These are phyloP conservation scores for Dolichallabes microphthalmus DNA, from an alignment of 2,113 vertebrate genomes.

Conservation along the genomic window DNA sequence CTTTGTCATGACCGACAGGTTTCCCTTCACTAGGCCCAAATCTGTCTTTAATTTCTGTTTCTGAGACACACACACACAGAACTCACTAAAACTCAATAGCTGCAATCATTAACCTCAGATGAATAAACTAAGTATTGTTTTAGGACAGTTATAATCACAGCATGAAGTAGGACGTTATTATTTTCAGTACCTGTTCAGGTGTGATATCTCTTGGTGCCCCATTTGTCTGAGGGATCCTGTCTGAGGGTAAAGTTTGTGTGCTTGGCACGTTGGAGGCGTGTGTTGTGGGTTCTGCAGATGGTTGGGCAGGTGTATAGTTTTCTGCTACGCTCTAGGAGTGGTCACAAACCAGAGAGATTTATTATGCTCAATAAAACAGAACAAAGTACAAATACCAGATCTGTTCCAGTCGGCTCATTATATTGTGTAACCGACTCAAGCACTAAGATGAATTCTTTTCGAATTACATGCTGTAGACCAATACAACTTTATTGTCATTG, in stretches of 20 bases:
- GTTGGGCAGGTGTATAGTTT: slow-evolving; percentile 59
- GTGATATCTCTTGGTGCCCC: slow-evolving; percentile 69
- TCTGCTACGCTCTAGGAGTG: slow-evolving; percentile 79
- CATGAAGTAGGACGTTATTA: neutral
- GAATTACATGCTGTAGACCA: too few species aligned
- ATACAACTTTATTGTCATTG: too few species aligned
- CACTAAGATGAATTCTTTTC: neutral
- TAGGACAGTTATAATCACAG: neutral
- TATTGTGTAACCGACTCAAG: neutral
- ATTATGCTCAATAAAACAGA: slow-evolving; percentile 2
- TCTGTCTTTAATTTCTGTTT: slow-evolving; percentile 84
- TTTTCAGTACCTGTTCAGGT: slow-evolving; percentile 78
- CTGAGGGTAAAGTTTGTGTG: slow-evolving; percentile 25
- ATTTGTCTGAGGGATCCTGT: slow-evolving; percentile 39
- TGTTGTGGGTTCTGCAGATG: slow-evolving; percentile 47
- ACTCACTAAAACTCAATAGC: neutral
- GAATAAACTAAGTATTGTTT: neutral
- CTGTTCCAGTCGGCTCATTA: neutral
- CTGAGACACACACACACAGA: slow-evolving; percentile 62
- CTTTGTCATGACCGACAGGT: slow-evolving; percentile 90
- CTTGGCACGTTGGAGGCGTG: slow-evolving; percentile 23
- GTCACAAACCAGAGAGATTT: neutral
- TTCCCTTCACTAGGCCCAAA: slow-evolving; percentile 88
- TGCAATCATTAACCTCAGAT: neutral
- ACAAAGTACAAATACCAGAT: neutral